phyloP scores from a whole-genome alignment of 2,113 vertebrate species.

The Poeciliopsis retropinna region DNA sequence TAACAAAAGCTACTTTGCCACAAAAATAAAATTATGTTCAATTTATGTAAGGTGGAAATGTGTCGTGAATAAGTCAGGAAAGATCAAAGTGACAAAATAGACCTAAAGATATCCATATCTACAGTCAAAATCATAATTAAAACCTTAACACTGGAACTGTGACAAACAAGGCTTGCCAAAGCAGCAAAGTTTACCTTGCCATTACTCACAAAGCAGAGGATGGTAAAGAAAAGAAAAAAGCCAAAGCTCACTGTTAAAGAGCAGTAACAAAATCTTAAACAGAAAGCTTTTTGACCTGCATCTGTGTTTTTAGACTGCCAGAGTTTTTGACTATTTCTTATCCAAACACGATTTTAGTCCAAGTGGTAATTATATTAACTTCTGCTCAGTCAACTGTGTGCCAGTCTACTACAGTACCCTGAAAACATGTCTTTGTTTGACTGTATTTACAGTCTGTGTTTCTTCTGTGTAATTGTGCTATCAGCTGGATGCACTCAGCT shows the following conservation, averaged over 20 bases:
- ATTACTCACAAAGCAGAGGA: not conserved
- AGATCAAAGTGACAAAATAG: too few relatives aligned
- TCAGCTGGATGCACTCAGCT: constrained; percentile 24
- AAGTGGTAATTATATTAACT: constrained; percentile 8
- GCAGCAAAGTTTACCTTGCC: too few relatives aligned
- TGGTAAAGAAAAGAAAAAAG: not conserved
- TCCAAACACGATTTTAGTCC: constrained; percentile 2
- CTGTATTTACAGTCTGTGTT: constrained; percentile 8
- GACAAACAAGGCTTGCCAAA: too few relatives aligned
- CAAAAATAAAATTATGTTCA: not conserved
- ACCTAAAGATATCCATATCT: too few relatives aligned
- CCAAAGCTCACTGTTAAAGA: not conserved
- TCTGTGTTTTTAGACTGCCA: not conserved
- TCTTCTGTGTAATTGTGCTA: constrained; percentile 20
- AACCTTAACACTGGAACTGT: too few relatives aligned
- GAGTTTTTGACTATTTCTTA: not conserved
- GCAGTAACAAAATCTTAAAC: not conserved
- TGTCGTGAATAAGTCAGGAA: not conserved
- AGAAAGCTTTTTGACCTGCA: not conserved
- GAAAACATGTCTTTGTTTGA: constrained; percentile 24
- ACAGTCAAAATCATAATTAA: too few relatives aligned
- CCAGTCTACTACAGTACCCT: not conserved
- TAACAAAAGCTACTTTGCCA: not conserved
- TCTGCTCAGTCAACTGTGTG: constrained; percentile 5
- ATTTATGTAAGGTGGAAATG: not conserved